These are phyloP conservation scores for Himalopsyche tibetana DNA, from an alignment of 2,888 invertebrate genomes.

Conservation along the genomic window DNA sequence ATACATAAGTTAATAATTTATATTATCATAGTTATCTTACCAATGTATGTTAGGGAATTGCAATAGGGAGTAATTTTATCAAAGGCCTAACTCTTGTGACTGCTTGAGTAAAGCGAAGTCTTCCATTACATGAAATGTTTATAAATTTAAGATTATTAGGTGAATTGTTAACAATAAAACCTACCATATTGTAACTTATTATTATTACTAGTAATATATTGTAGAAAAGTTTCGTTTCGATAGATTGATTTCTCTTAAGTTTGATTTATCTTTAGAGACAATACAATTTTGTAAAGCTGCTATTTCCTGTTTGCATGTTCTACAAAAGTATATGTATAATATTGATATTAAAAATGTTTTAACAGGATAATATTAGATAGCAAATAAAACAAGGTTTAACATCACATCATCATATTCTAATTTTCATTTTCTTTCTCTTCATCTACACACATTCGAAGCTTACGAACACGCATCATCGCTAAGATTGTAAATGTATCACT, in stretches of 20 bases:
- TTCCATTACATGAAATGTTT: slow-evolving; percentile 65
- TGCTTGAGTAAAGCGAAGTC: slow-evolving; percentile 66
- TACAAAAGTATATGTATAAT: slow-evolving; percentile 34
- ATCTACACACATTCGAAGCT: slow-evolving; percentile 10
- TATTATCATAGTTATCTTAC: slow-evolving; percentile 20
- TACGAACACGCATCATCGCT: slow-evolving; percentile 18
- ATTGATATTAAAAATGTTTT: slow-evolving; percentile 34
- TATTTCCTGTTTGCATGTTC: slow-evolving; percentile 34
- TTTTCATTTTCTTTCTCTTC: slow-evolving; percentile 29
- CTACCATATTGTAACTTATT: slow-evolving; percentile 58
- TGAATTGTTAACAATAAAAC: slow-evolving; percentile 58
- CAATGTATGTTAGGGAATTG: slow-evolving; percentile 59
- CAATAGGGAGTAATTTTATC: slow-evolving; percentile 63
- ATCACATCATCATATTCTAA: slow-evolving; percentile 33
- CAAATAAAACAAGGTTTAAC: slow-evolving; percentile 45
- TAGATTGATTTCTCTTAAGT: slow-evolving; percentile 30
- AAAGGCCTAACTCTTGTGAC: slow-evolving; percentile 65
- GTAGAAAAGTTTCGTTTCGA: slow-evolving; percentile 22
- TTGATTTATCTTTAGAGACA: slow-evolving; percentile 34
- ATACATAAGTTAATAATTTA: slow-evolving; percentile 53
- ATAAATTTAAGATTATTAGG: slow-evolving; percentile 62
- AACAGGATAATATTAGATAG: slow-evolving; percentile 46
- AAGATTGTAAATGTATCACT: slow-evolving; percentile 13
- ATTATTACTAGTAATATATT: slow-evolving; percentile 52
- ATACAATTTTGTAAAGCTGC: slow-evolving; percentile 34